Base-by-base conservation (phyloP, 2,113 vertebrate genomes). In the Alosa alosa region DNA sequence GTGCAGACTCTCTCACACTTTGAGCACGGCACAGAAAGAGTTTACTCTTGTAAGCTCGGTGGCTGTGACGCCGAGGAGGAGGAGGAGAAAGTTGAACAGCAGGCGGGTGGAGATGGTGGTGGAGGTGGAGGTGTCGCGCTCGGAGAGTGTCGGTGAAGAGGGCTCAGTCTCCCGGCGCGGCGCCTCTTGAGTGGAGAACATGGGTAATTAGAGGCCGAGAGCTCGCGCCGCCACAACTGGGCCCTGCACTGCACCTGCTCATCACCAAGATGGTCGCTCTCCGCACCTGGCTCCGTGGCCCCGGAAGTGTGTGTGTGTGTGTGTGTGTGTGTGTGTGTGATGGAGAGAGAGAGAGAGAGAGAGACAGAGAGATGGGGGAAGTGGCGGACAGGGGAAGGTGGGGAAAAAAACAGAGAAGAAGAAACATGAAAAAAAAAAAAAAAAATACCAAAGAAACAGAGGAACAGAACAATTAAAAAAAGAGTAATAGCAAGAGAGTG, bases 381-480 rank as follows among this genome's bases (percentile, higher is more conserved):
- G 83, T 57, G 10, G 49, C 82, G 52, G 36, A 44, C 84, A 81
- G 81, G 47, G 25, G 41, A 49, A 49, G 11, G 6, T 15, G 81
- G n/a, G 81, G 18, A 47, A 82, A 6, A 86, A 57, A 85, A 18
- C 8, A 31, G 22, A 6, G 86, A 13, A 83, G 82, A 78, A 68
- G 81, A 83, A 15, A 68, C 44, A 31, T 31, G 31, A 72, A 75
- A 13, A 60, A 82, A 86, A n/a, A 72, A 75, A 13, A 60, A 82
- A 52, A 6, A 22, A 55, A 46, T 31, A 25, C 6, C 31, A 31
- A 31, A 25, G 8, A 5, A 64, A 18, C 52, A 20, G 52, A 6
- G 18, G 52, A 18, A 57, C 15, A 17, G 31, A 31, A 31, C 1
- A 31, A 31, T 44, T 44, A 4, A 3, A 50, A 50, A 13, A 64